Conservation (phyloP, 2,113 vertebrate genomes). For the Varanus komodoensis region DNA sequence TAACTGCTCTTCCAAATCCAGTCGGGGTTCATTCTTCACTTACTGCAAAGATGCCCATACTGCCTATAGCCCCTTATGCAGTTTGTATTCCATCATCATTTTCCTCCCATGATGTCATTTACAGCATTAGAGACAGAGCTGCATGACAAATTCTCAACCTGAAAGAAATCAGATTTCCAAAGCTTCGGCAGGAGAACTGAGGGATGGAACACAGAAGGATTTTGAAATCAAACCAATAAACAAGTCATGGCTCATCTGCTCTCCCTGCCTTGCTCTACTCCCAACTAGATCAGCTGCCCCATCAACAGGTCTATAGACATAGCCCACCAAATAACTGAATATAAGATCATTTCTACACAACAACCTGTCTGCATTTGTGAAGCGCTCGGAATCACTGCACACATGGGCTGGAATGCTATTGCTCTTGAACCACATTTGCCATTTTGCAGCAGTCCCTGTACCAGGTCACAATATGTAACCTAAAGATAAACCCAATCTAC, state of each 20-base stretch:
- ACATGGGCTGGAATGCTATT: not conserved
- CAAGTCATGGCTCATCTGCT: not conserved
- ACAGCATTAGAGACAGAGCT: not conserved
- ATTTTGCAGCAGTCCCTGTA: conserved; percentile 14
- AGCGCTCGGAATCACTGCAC: not conserved
- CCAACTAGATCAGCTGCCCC: not conserved
- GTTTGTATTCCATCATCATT: not conserved
- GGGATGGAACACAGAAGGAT: not conserved
- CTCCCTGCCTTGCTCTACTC: not conserved
- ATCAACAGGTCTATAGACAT: not conserved
- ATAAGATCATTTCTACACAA: not conserved
- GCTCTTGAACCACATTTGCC: not conserved
- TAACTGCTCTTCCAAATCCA: not conserved
- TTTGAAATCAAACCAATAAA: not conserved
- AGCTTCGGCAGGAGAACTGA: not conserved
- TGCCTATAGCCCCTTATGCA: not conserved
- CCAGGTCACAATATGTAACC: not conserved
- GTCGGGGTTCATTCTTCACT: not conserved
- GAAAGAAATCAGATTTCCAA: not conserved
- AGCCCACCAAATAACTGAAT: not conserved
- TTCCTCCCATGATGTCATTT: not conserved
- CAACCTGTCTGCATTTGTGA: not conserved
- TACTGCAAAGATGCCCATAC: not conserved
- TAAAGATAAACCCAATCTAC: conserved; percentile 42
- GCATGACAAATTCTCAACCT: not conserved